Conservation (phyloP, 2,113 vertebrate species). For the Brachyhypopomus occidentalis region DNA sequence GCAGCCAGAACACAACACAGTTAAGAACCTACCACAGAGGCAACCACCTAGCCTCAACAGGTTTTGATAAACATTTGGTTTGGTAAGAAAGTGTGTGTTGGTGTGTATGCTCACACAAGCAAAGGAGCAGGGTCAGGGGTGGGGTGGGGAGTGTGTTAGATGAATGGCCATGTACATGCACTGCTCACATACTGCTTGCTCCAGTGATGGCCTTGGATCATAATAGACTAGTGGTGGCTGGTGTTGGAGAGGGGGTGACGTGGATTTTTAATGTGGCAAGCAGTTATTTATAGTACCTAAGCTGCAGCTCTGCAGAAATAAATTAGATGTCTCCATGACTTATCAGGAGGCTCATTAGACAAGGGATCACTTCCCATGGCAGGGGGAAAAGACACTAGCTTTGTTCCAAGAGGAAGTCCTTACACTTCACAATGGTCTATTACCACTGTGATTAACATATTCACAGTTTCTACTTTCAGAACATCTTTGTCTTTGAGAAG, state of each 20-base stretch:
- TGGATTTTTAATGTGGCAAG: conserved; percentile 33
- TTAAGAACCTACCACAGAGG: not conserved
- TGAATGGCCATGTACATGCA: conserved; percentile 1
- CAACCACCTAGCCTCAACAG: conserved; percentile 1
- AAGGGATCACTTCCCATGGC: conserved; percentile 25
- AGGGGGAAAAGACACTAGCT: conserved; percentile 29
- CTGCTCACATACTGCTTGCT: not conserved
- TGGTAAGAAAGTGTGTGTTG: not conserved
- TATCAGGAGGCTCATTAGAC: conserved; percentile 50
- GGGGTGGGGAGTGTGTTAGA: not conserved
- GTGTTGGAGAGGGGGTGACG: not conserved
- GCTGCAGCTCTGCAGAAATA: conserved; percentile 25
- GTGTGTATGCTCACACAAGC: not conserved
- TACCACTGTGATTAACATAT: not conserved
- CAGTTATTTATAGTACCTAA: conserved; percentile 48
- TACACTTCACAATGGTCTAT: not conserved
- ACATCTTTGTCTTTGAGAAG: no score
- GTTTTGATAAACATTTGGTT: not conserved
- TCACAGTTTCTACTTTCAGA: no score
- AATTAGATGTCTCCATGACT: conserved; percentile 31
- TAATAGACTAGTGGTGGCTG: conserved; percentile 15
- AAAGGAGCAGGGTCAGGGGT: not conserved
- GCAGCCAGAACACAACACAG: not conserved
- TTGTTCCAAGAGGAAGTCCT: not conserved
- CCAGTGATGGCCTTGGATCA: conserved; percentile 39